Base-by-base conservation (phyloP, 2,888 invertebrate genomes). In the Ophioninae sp. region DNA sequence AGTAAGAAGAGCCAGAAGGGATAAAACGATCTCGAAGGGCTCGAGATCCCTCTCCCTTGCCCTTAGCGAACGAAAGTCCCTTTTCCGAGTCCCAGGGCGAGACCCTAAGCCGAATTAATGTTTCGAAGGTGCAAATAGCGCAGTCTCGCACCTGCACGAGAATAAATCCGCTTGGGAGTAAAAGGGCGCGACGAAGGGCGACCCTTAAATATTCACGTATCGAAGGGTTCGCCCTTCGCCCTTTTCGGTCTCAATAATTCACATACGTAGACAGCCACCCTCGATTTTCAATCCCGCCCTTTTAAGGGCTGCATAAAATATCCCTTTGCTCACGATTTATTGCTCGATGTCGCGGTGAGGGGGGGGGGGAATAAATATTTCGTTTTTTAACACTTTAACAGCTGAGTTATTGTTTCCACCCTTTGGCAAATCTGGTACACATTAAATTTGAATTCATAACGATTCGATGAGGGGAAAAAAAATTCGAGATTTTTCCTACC, bases 101-200 rank as follows among this genome's bases (percentile, higher is more conserved):
- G 41, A 44, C 39, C 63, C 74, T 84, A 84, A 84, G 79, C 81
- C 75, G 84, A 81, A 84, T 84, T 84, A 84, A 84, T 84, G 84
- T 72, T 61, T 7, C 75, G 67, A 81, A 84, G 84, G 84, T 84
- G 84, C 81, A 84, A 84, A 84, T 84, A 81, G 77, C 65, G 59
- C n/a, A 80, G 63, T 65, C 56, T 67, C 81, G 81, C 84, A 84
- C 69, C 77, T 72, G 41, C 77, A 69, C 56, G 65, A 58, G 67
- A n/a, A 41, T 79, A 73, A 56, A 68, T 37, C 51, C n/a, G 22
- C 22, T 56, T n/a, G 51, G n/a, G 30, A 56, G 37, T 13, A n/a
- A 78, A 63, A 71, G 10, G 56, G 6, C 63, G 39, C 20, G 13
- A 64, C 39, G 13, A n/a, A n/a, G n/a, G n/a, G n/a, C n/a, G n/a